Base-by-base conservation (phyloP, 1,140 invertebrate species). In the Bombus impatiens region DNA sequence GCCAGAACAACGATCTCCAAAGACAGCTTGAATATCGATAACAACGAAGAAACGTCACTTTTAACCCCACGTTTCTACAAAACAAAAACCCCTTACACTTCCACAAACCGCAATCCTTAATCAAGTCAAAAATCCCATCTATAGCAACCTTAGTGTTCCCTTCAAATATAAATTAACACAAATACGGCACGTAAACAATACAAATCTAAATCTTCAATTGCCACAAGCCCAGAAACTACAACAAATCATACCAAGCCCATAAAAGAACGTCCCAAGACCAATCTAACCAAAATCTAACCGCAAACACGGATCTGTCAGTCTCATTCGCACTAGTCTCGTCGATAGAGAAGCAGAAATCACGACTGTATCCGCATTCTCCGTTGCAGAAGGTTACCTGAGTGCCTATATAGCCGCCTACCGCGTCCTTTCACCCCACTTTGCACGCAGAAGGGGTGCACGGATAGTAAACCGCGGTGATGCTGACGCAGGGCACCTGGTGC, bases 351-450 rank as follows among this genome's bases (percentile, higher is more conserved):
- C 44, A 28, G 25, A 53, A 44, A 71, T 35, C 47, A 57, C 28
- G n/a, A 4, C 44, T 12, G 44, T 6, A 40, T n/a, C 42, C 25
- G 44, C 25, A 37, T 71, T 40, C 28, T 22, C 18, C 32, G 40
- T 25, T 35, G 65, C 62, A n/a, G 40, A 22, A 67, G 22, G 42
- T 25, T 32, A 44, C 40, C 78, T 68, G n/a, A 68, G n/a, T 32
- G 13, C 10, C 76, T 78, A 78, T 78, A 59, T 59, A 78, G 22
- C 76, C 35, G 76, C 68, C 53, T 25, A 13, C 9, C 78, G 71
- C 57, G 71, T 67, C 81, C 71, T 72, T 82, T 76, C 57, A 82
- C 42, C 81, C 72, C 62, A n/a, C 57, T 47, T 44, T 47, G 5
- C 40, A 42, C n/a, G 68, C 25, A 42, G 28, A 70, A 2, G 25